Percentiles rank a stretch among this genome's conserved stretches.
Evolutionary conservation across 64 coral and sea anemone genomes (phyloP).

Genomic region (Catalaphyllia jardinei): DNA sequence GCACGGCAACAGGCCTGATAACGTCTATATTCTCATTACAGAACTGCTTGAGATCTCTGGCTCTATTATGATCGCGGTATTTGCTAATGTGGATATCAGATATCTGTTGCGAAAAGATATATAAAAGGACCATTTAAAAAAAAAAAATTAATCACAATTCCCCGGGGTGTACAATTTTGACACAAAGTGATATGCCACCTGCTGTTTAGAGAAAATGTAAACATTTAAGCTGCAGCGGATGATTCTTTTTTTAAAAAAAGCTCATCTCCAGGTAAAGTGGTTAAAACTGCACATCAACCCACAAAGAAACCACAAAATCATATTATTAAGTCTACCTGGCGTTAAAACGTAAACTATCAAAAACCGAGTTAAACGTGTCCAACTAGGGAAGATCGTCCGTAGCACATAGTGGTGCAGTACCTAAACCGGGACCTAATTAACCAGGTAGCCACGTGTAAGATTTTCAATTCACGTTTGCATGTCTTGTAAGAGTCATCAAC

Average conservation of each 20-base stretch:
- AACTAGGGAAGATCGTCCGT: too few relatives aligned
- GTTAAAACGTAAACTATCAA: too few relatives aligned
- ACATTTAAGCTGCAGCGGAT: background rate
- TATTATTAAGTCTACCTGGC: too few relatives aligned
- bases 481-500: too few relatives aligned
- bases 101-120: slow-evolving; percentile 56
- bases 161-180: background rate
- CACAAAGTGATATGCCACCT: background rate
- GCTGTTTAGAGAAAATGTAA: background rate
- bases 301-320: too few relatives aligned
- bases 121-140: background rate
- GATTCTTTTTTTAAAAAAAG: too few relatives aligned
- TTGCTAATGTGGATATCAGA: slow-evolving; percentile 96
- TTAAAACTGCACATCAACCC: too few relatives aligned
- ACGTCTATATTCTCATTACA: slow-evolving; percentile 82
- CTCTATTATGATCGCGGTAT: slow-evolving; percentile 68
- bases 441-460: too few relatives aligned
- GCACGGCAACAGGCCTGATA: slow-evolving; percentile 76
- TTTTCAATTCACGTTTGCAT: too few relatives aligned
- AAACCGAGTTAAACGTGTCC: too few relatives aligned
- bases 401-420: too few relatives aligned
- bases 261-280: background rate
- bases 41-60: slow-evolving; percentile 75
- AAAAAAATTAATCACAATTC: background rate
- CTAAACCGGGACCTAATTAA: too few relatives aligned